Conservation (phyloP, 2,888 invertebrate species). For the Capitulum mitella region DNA sequence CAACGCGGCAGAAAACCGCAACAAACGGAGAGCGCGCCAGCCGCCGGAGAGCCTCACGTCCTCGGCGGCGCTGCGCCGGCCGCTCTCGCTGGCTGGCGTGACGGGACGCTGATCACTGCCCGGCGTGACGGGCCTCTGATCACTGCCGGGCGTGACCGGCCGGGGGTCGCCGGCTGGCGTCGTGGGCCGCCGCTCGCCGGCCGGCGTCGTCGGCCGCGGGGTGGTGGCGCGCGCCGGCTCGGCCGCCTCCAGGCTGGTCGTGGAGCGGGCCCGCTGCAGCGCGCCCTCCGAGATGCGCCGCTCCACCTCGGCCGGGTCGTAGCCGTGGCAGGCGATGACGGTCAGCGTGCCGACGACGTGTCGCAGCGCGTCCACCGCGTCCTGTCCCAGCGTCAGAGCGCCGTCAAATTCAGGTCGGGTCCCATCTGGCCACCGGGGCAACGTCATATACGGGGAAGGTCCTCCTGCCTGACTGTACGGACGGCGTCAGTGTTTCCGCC, state of each 20-base stretch:
- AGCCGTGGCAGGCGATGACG: conserved; percentile 85
- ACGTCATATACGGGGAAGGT: no score
- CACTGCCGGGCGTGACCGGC: conserved; percentile 50
- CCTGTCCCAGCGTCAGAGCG: no score
- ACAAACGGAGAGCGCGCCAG: no score
- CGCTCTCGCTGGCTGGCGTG: not conserved
- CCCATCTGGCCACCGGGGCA: no score
- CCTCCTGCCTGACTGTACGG: no score
- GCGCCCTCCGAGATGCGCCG: conserved; percentile 43
- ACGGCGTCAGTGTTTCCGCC: no score
- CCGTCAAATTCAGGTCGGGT: no score
- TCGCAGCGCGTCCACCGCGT: conserved; percentile 82
- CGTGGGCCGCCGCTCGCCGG: not conserved
- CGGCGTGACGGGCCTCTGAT: conserved; percentile 58
- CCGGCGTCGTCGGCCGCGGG: not conserved
- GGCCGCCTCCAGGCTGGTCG: not conserved
- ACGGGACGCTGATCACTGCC: not conserved
- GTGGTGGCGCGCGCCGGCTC: not conserved
- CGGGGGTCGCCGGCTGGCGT: not conserved
- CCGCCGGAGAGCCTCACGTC: no score
- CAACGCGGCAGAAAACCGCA: no score
- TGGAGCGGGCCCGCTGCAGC: not conserved
- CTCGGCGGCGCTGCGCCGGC: not conserved
- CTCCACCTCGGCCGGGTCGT: conserved; percentile 42
- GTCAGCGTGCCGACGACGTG: conserved; percentile 71